Percentiles rank a stretch among this genome's conserved stretches.
These are phyloP conservation scores for Henicopernis longicauda DNA, from an alignment of 2,113 vertebrate genomes.

Conservation along the genomic window DNA sequence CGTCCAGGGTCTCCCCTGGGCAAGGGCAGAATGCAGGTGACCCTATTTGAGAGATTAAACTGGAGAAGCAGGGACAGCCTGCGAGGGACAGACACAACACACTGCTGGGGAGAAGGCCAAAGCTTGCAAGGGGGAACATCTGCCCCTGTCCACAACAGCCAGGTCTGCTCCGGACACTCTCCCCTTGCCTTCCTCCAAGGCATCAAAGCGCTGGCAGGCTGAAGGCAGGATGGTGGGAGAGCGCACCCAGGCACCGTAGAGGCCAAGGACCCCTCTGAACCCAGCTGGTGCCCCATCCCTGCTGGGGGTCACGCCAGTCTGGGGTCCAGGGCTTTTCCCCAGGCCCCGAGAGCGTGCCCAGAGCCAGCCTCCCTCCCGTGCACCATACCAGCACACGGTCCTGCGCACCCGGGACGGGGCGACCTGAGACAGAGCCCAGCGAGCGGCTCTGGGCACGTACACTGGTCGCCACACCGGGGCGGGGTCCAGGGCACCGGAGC, in stretches of 20 bases:
- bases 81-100: neutral
- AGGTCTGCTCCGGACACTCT: accelerated
- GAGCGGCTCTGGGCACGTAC: neutral
- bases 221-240: neutral
- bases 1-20: accelerated
- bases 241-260: accelerated
- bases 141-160: accelerated
- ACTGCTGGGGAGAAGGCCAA: too few relatives aligned
- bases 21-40: accelerated
- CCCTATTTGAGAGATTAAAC: neutral
- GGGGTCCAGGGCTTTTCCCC: too few relatives aligned
- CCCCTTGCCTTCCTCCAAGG: neutral
- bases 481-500: neutral
- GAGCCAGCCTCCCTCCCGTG: neutral
- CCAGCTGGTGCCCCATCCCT: neutral
- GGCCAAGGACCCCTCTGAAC: neutral
- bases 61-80: neutral
- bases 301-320: accelerated
- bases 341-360: neutral
- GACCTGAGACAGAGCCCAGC: too few relatives aligned
- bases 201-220: neutral
- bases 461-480: neutral
- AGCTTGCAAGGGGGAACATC: too few relatives aligned
- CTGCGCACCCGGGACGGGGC: neutral
- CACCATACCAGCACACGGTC: accelerated